Base-by-base conservation (phyloP, 2,888 invertebrate species). In the Xylophagus ater region DNA sequence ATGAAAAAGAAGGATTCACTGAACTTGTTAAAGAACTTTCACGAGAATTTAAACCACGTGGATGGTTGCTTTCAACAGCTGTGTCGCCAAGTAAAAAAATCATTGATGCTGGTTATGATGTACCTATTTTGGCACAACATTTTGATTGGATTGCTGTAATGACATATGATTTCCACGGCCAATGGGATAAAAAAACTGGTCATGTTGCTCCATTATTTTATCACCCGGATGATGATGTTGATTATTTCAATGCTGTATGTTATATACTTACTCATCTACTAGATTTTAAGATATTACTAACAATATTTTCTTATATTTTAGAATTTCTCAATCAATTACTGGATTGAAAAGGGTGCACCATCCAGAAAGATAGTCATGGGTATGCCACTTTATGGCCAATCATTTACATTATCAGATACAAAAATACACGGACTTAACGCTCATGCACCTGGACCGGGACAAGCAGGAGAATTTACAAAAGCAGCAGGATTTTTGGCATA, bases 131-230 rank as follows among this genome's bases (percentile, higher is more conserved):
- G 4, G 78, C 82, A 0, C 69, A 73, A 49, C 74, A 82, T 56
- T 67, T 90, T 40, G 89, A 90, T 57, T 89, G 88, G 86, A 83
- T 90, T 34, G 84, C 88, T 1, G 86, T 90, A 0, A 90, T 90
- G 90, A 81, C 87, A 0, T 90, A 90, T 53, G 90, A 90, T 56
- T 88, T 79, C 65, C 88, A 89, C 50, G 89, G 89, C 0, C 87
- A 87, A 53, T 90, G 89, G 89, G 89, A 89, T 53, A 86, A 85
- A 57, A 81, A 81, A 58, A 90, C 89, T 1, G 90, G 89, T 0
- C 90, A 90, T 54, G 84, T 89, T 0, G 85, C 89, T 1, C 90
- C 89, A 0, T 60, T 90, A 26, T 87, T 77, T 51, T 73, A 81
- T 53, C 86, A 88, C 56, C 81, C 83, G 3, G 80, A 85, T 30